These are phyloP conservation scores for Psittacula echo DNA, from an alignment of 2,797 vertebrate species.

Conservation along the genomic window DNA sequence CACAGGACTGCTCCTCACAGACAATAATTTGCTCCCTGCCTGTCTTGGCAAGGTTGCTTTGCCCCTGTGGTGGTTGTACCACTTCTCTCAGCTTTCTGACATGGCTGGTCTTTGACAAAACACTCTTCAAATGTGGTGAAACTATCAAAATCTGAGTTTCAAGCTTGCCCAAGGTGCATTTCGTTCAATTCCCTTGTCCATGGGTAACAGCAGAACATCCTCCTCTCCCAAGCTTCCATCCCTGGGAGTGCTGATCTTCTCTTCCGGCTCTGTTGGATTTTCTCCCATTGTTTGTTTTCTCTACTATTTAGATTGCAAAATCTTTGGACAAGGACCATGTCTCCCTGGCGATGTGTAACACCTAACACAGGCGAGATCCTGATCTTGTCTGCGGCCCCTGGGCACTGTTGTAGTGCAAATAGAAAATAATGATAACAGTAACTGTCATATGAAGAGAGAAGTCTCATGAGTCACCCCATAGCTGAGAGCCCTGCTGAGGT, in stretches of 20 bases:
- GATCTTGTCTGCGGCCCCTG: neutral
- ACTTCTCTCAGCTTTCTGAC: neutral
- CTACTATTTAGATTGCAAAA: neutral
- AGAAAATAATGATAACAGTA: neutral
- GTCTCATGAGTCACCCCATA: neutral
- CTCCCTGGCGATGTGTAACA: neutral
- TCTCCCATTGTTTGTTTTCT: neutral
- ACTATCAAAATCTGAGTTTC: neutral
- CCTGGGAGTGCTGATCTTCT: neutral
- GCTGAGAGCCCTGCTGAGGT: neutral
- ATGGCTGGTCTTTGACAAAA: neutral
- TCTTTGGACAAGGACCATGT: neutral
- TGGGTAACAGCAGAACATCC: neutral
- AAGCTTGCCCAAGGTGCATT: neutral
- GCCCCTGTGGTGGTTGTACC: neutral
- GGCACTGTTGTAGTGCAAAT: neutral
- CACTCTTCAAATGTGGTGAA: neutral
- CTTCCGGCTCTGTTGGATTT: neutral
- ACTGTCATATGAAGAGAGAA: neutral
- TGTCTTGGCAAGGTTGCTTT: neutral
- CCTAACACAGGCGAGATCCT: neutral
- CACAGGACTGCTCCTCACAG: neutral
- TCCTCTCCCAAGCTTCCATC: neutral
- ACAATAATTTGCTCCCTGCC: neutral
- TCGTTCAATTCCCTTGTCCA: neutral